Evolutionary conservation across 2,113 vertebrate species (phyloP), one percentile per base, ranked within the genome.

Genomic region (Pseudorectes ferrugineus): DNA sequence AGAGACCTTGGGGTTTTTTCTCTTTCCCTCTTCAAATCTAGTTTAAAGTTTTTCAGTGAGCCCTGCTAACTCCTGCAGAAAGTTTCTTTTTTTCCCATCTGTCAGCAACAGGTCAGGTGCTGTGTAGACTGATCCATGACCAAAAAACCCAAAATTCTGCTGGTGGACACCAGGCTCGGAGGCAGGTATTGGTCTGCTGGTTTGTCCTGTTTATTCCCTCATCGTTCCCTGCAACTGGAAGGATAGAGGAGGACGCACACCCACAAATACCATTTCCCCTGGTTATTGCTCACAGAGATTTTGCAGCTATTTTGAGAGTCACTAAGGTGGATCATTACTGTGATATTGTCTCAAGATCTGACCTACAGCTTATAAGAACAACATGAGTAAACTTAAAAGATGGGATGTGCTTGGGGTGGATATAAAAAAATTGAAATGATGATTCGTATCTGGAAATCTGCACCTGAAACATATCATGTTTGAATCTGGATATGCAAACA

Each of bases 191-290:
- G 9, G 15, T 65, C 19, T 74, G 15, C 28, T 59, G 19, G 7
- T 23, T 29, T 28, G 4, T 51, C 15, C 36, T 51, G 36, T 25
- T 88, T 51, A 33, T 38, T 81, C 43, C 8, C 26, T 36, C 10
- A 35, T 72, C 2, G 3, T 31, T 61, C 15, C 14, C 16, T 65
- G 43, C 22, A 46, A 8, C 31, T 48, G 20, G 14, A 65, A 85
- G 5, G 22, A 43, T 12, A 59, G 35, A n/a, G 25, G 10, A 54
- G 10, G 46, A 49, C 14, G 15, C 7, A 9, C 1, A 45, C 3
- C 6, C 33, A 36, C 3, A 74, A 59, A 14, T 12, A 46, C 0
- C 0, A 23, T 40, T 75, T 65, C 11, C 13, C 11, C 6, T n/a
- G 8, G 26, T 8, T 57, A 21, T 24, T 38, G 11, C 8, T 65